Evolutionary conservation across 2,113 vertebrate genomes (phyloP).

Genomic region (Cnemophilus loriae): DNA sequence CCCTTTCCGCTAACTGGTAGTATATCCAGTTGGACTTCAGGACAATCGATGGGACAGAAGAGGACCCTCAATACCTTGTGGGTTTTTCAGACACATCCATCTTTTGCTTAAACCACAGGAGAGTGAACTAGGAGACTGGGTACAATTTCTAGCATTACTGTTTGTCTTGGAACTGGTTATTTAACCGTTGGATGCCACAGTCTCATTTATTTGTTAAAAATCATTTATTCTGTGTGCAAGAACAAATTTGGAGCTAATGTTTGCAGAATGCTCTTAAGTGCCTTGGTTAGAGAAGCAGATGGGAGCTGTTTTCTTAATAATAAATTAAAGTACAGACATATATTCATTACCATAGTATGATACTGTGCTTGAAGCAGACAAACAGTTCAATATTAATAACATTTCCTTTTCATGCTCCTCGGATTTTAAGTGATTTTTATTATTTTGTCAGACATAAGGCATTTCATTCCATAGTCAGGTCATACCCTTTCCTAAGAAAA

Average conservation of each 20-base stretch:
- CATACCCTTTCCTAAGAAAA: background rate
- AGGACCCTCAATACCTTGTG: background rate
- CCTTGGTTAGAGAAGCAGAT: background rate
- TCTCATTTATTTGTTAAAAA: background rate
- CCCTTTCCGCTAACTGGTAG: background rate
- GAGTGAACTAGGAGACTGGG: accelerated
- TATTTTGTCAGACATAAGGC: background rate
- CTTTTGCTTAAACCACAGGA: background rate
- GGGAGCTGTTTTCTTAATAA: background rate
- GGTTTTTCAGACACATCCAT: background rate
- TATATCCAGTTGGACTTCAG: background rate
- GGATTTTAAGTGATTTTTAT: background rate
- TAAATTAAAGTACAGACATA: background rate
- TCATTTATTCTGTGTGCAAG: background rate
- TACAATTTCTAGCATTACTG: background rate
- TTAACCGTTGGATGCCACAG: background rate
- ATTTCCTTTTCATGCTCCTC: background rate
- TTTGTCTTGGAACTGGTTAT: background rate
- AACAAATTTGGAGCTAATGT: background rate
- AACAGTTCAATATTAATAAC: background rate
- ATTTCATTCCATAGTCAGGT: background rate
- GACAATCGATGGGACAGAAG: background rate
- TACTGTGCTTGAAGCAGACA: background rate
- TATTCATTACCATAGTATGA: background rate
- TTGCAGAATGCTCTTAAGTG: background rate